A percentile compares a stretch with the other conserved stretches of the same genome.
Evolutionary conservation across 2,113 vertebrate genomes (phyloP).

Genomic region (Rafetus swinhoei): DNA sequence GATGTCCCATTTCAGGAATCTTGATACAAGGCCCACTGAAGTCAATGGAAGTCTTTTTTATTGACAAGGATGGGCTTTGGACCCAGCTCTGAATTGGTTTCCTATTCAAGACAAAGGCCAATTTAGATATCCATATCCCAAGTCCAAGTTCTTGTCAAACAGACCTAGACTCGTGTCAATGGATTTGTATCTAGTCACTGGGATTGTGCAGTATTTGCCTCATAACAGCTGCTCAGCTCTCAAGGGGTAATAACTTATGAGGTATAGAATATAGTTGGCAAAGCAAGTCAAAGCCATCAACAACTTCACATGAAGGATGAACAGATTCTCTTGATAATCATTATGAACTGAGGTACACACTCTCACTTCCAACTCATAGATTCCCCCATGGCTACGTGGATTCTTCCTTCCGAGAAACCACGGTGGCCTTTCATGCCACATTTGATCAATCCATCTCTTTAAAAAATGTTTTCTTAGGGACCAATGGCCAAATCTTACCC

Average conservation of each 20-base stretch:
- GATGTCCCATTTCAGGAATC: accelerated
- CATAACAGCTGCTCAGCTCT: not conserved
- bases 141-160: accelerated
- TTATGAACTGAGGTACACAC: not conserved
- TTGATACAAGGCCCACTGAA: not conserved
- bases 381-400: not conserved
- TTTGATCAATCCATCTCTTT: accelerated
- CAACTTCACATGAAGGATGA: not conserved
- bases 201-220: not conserved
- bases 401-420: not conserved
- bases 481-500: not conserved
- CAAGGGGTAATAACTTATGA: not conserved
- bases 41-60: not conserved
- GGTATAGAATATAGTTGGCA: not conserved
- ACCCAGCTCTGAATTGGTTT: not conserved
- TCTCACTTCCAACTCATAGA: not conserved
- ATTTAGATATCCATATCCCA: accelerated
- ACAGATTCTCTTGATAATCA: accelerated
- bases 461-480: not conserved
- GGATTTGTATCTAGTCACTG: not conserved
- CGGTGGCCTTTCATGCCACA: not conserved
- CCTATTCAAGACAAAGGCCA: accelerated
- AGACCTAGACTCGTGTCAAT: accelerated
- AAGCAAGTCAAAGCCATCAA: not conserved
- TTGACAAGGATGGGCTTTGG: accelerated